These are phyloP conservation scores for Cephalopholis sonnerati DNA, from an alignment of 2,113 vertebrate species.

Conservation along the genomic window DNA sequence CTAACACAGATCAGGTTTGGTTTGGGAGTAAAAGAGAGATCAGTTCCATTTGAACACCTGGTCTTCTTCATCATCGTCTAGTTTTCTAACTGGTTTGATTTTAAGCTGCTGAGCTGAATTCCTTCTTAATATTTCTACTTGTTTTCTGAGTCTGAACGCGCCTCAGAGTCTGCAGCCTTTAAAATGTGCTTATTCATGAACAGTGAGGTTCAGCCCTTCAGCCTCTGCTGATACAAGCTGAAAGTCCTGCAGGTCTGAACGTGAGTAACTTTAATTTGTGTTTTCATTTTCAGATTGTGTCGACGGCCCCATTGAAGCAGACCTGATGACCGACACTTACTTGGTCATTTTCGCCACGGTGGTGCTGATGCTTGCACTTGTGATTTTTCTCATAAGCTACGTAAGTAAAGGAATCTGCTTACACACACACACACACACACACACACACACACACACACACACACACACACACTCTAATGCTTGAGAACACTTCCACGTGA, in stretches of 20 bases:
- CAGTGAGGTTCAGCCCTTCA: too few relatives aligned
- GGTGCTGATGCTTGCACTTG: constrained; percentile 58
- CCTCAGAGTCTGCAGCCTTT: neutral
- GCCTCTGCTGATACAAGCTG: neutral
- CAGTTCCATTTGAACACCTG: too few relatives aligned
- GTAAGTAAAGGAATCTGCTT: constrained; percentile 72
- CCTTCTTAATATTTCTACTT: neutral
- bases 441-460: too few relatives aligned
- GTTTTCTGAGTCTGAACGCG: neutral
- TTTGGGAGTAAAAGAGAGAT: too few relatives aligned
- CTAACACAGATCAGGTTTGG: too few relatives aligned
- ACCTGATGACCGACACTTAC: neutral
- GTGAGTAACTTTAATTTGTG: neutral
- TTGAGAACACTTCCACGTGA: neutral
- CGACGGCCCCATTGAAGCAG: neutral
- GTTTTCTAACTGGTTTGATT: neutral
- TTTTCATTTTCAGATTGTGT: constrained; percentile 56
- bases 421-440: constrained; percentile 2
- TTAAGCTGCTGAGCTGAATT: neutral
- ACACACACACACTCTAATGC: too few relatives aligned
- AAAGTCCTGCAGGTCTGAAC: neutral
- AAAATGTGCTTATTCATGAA: neutral
- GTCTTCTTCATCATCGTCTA: neutral
- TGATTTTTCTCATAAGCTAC: constrained; percentile 70
- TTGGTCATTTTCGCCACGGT: constrained; percentile 47